Conservation (phyloP, 2,888 invertebrate species). For the Tanypteryx hageni region DNA sequence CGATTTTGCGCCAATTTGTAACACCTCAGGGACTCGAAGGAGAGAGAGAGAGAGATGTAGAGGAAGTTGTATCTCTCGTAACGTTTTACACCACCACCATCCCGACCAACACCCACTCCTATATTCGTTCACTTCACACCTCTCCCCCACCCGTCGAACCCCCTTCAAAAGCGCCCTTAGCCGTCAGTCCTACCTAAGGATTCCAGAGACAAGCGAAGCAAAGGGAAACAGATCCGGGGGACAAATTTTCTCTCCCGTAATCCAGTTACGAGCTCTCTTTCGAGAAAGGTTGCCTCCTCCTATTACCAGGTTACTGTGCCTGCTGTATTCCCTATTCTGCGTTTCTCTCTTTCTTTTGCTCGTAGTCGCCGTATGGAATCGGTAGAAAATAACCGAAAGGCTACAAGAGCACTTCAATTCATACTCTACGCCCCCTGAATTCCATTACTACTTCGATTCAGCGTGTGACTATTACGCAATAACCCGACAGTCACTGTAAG, state of each 20-base stretch:
- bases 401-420: no score
- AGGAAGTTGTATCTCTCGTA: constrained; percentile 32
- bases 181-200: constrained; percentile 56
- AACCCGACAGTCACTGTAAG: no score
- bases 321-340: constrained; percentile 21
- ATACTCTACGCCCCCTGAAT: no score
- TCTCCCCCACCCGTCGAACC: neutral
- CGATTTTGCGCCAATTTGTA: neutral
- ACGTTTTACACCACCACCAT: neutral
- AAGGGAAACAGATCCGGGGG: constrained; percentile 60
- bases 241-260: constrained; percentile 59
- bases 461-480: no score
- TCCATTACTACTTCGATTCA: no score
- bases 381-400: no score
- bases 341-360: neutral
- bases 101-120: neutral
- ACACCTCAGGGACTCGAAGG: neutral
- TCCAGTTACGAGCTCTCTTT: constrained; percentile 50
- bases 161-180: neutral
- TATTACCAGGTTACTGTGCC: constrained; percentile 60
- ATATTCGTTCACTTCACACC: constrained; percentile 52
- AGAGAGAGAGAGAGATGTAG: constrained; percentile 41
- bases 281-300: constrained; percentile 39
- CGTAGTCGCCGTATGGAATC: neutral
- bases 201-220: constrained; percentile 62